phyloP scores from a whole-genome alignment of 2,797 vertebrate genomes.

The Chiloscyllium punctatum region DNA sequence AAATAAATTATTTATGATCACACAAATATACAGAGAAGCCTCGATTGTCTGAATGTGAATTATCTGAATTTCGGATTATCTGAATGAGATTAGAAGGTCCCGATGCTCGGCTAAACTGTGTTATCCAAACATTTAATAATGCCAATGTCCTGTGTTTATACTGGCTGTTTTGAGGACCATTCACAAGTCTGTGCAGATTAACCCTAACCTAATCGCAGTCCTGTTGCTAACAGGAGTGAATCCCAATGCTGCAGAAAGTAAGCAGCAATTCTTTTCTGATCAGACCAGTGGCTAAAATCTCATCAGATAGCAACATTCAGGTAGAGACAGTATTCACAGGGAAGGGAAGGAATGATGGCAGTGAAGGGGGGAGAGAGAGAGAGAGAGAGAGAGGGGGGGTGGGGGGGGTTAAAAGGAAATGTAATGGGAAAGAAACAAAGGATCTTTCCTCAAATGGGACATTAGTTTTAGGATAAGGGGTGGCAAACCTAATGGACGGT shows the following conservation, averaged over 20 bases:
- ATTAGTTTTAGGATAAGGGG: no score
- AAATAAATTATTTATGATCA: not conserved
- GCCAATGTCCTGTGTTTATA: not conserved
- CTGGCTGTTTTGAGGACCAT: no score
- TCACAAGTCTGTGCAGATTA: not conserved
- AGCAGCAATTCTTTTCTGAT: not conserved
- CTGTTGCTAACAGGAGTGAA: not conserved
- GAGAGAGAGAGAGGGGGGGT: no score
- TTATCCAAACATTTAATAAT: not conserved
- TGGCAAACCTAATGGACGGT: no score
- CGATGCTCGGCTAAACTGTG: no score
- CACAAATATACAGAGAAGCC: not conserved
- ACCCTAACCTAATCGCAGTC: not conserved
- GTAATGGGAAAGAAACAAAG: not conserved
- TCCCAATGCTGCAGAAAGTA: not conserved
- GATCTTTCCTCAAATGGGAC: no score
- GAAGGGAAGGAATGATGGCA: not conserved
- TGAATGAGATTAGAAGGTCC: no score
- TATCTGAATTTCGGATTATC: no score
- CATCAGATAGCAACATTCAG: no score
- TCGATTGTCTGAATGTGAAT: no score
- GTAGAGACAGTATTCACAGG: not conserved
- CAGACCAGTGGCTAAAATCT: not conserved
- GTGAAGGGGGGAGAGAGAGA: not conserved
- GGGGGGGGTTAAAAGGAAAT: not conserved